Evolutionary conservation across 2,888 invertebrate species (phyloP).

Genomic region (Caenorhabditis angaria): DNA sequence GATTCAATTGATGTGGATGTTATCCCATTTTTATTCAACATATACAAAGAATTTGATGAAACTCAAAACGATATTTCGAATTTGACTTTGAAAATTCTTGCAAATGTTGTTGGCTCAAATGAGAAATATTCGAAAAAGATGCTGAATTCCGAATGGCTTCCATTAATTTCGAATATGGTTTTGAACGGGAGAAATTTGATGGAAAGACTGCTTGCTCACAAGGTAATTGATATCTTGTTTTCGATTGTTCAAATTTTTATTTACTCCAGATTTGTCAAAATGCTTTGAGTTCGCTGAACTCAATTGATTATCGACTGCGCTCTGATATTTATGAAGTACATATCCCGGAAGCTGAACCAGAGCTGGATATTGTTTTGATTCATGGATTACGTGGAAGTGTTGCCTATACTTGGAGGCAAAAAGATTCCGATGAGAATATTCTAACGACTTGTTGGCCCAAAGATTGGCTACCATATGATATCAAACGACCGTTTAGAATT

Average conservation of each 20-base stretch:
- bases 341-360: slow-evolving; percentile 43
- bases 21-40: slow-evolving; percentile 43
- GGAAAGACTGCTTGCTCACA: slow-evolving; percentile 59
- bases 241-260: background rate
- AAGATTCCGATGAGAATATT: slow-evolving; percentile 51
- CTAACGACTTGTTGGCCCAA: slow-evolving; percentile 67
- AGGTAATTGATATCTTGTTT: slow-evolving; percentile 34
- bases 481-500: slow-evolving; percentile 59
- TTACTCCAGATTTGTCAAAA: slow-evolving; percentile 59
- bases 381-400: slow-evolving; percentile 67
- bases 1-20: slow-evolving; percentile 36
- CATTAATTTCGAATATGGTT: slow-evolving; percentile 55
- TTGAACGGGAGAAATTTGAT: slow-evolving; percentile 52
- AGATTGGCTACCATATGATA: slow-evolving; percentile 66
- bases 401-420: slow-evolving; percentile 67
- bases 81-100: slow-evolving; percentile 58
- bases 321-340: slow-evolving; percentile 65
- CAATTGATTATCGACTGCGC: slow-evolving; percentile 39
- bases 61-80: slow-evolving; percentile 37
- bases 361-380: slow-evolving; percentile 65
- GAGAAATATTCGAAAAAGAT: slow-evolving; percentile 56
- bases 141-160: slow-evolving; percentile 59
- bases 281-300: slow-evolving; percentile 50
- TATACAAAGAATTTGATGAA: slow-evolving; percentile 42
- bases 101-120: slow-evolving; percentile 57